phyloP scores from a whole-genome alignment of 2,113 vertebrate genomes.

The Mixornis gularis region DNA sequence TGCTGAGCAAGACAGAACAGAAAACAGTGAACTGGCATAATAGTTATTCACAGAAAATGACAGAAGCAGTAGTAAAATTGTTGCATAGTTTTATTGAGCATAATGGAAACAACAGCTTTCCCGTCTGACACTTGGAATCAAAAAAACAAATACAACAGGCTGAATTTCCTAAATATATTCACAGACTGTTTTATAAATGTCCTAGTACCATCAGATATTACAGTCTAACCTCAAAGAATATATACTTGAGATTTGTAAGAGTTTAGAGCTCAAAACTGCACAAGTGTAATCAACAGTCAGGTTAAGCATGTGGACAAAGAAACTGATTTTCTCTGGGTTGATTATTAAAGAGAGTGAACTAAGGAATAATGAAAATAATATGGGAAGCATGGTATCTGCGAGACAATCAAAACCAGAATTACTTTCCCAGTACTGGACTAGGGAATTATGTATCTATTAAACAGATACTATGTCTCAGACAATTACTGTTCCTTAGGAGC shows the following conservation, averaged over 20 bases:
- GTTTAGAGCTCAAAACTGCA: neutral
- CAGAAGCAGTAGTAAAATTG: neutral
- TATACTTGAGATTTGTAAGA: neutral
- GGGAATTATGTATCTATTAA: neutral
- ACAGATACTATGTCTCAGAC: neutral
- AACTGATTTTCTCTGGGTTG: neutral
- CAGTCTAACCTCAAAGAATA: neutral
- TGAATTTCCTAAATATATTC: neutral
- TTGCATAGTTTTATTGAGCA: neutral
- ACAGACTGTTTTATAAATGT: neutral
- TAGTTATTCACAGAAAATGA: neutral
- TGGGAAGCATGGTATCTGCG: neutral
- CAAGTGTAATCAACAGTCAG: neutral
- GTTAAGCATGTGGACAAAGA: neutral
- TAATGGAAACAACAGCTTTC: neutral
- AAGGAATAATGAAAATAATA: neutral
- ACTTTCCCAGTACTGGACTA: neutral
- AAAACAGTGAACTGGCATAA: neutral
- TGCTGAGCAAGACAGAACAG: constrained; percentile 70
- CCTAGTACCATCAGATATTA: neutral
- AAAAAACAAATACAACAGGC: neutral
- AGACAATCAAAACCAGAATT: neutral
- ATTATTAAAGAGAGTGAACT: neutral
- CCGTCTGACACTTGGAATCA: neutral
- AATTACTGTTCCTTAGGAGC: neutral